Base-by-base conservation (phyloP, 2,888 invertebrate species). In the Limnephilus auricula region DNA sequence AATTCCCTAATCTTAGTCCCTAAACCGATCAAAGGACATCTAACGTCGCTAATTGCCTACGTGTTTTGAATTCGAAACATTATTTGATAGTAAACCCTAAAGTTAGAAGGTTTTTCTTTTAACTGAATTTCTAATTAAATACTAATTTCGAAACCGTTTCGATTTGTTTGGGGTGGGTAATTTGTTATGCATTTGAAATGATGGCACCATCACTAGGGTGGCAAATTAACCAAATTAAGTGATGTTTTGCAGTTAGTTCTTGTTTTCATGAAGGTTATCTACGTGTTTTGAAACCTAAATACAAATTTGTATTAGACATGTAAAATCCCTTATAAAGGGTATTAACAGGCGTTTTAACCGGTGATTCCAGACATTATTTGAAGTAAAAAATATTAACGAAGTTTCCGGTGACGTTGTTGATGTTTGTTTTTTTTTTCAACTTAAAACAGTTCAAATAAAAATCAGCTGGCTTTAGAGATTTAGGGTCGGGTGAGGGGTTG, bases 21-120 rank as follows among this genome's bases (percentile, higher is more conserved):
- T 13, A 18, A 88, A 78, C 65, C 37, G 79, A 88, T 88, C 87
- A 78, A 88, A 88, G 37, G 87, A 87, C 87, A 18, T 87, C 34
- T 87, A 79, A 79, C 65, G 78, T 31, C 31, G 78, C 87, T 88
- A 78, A 88, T 88, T 88, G 78, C 40, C 78, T 79, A 32, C 87
- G 87, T 88, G 87, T 78, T 88, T 88, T 31, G 87, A 78, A 88
- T 88, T 31, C 30, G 1, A 4, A 88, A 79, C 5, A 5, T 86
- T 25, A 65, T 65, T 65, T 65, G 65, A n/a, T 65, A n/a, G 65
- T 65, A 65, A 65, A 65, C 65, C 65, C 65, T 9, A 65, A 65
- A 65, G 65, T 65, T 65, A 9, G 65, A 65, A n/a, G 25, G 25
- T 65, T 65, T 65, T 65, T 65, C 65, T 65, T 65, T 65, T 65